These are phyloP conservation scores for Trichoplax adhaerens DNA, from an alignment of 37 sponge, comb jelly and placozoan genomes.

Conservation along the genomic window DNA sequence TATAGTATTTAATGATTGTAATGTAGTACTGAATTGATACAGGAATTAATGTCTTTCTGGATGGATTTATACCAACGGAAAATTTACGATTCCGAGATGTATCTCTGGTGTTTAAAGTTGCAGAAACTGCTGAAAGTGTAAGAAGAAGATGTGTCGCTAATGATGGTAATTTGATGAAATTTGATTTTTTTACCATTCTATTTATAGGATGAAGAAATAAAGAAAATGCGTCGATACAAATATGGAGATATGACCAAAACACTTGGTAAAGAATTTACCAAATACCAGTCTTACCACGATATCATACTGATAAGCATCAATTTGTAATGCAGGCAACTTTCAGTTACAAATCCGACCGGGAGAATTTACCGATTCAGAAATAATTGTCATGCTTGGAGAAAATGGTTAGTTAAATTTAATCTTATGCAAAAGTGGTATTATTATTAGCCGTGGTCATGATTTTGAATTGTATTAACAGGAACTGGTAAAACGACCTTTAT, in stretches of 20 bases:
- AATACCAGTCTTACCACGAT: not conserved
- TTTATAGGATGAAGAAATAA: constrained; percentile 49
- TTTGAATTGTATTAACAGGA: not conserved
- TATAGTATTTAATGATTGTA: not conserved
- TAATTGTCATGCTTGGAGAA: constrained; percentile 98
- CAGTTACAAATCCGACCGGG: constrained; percentile 41
- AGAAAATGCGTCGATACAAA: constrained; percentile 57
- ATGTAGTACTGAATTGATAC: not conserved
- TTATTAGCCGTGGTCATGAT: not conserved
- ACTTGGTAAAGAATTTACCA: constrained; percentile 30
- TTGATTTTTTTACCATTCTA: not conserved
- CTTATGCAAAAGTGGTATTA: not conserved
- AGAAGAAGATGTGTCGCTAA: not conserved
- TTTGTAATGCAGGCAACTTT: constrained; percentile 9
- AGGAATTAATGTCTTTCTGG: constrained; percentile 97
- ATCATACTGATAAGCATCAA: not conserved
- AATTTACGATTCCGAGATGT: constrained; percentile 89
- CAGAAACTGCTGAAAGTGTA: constrained; percentile 82
- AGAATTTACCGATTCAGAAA: constrained; percentile 96
- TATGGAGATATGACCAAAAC: constrained; percentile 82
- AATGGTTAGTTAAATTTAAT: constrained; percentile 27
- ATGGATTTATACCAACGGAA: constrained; percentile 94
- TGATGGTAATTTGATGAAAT: not conserved
- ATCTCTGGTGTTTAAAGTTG: constrained; percentile 80
- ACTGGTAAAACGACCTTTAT: constrained; percentile 99